Evolutionary conservation across 2,113 vertebrate genomes (phyloP), one percentile per base, ranked within the genome.

Genomic region (Malurus alboscapulatus): DNA sequence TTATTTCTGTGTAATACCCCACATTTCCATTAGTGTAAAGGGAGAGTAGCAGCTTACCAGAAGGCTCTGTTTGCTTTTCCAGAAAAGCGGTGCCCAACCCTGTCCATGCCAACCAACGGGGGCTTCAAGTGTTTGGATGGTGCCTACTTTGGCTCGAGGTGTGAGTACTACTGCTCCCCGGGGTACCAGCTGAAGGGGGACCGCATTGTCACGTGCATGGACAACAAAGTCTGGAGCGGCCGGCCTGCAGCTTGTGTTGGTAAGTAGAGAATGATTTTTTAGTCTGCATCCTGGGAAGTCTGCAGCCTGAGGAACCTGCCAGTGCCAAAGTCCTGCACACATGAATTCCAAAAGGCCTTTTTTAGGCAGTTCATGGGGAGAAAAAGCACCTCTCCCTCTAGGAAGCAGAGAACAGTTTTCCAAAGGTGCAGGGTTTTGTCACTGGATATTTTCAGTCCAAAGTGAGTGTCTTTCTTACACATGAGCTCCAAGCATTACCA

Each of bases 71-170:
- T 93, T 53, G 85, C 61, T 91, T 19, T 94, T 95, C 38, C 97
- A 99, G 99, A 99, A 96, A 98, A 99, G 87, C 98, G 99, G 66
- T 99, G 99, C 81, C 97, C 98, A 22, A 97, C 98, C 22, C 97
- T 98, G 77, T 79, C 97, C 84, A 99, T 99, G 99, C 99, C 99
- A 0, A 51, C 63, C 63, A 99, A 99, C 0, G 99, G 99, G 51
- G 99, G 98, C 51, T 99, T 98, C 97, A 99, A 99, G 95, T 99
- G 99, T 34, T 88, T 98, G 8, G 99, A 99, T 29, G 99, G 99
- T 42, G 99, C 98, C 84, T 99, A 99, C 97, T 99, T 98, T 95
- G 99, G 98, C 97, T 99, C 99, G 14, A 98, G 98, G 91, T 99
- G 99, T 75, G 98, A 99, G 95, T 99, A 99, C 95, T 99, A 99